Evolutionary conservation across 2,888 invertebrate genomes (phyloP).

Genomic region (Ophion costatus): DNA sequence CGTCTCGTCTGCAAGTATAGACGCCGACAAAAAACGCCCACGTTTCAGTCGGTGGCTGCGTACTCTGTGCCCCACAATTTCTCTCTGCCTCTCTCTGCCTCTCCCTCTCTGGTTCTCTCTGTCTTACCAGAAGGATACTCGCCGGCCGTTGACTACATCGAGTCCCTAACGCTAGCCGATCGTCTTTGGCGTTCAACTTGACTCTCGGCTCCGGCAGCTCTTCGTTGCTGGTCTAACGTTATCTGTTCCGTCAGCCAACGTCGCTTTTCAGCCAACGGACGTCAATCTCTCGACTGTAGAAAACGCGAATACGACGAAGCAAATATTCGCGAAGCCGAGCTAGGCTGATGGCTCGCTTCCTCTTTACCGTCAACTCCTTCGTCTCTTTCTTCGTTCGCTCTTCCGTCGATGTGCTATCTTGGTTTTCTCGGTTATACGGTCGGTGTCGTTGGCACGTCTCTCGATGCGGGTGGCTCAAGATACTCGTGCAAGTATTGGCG

Average conservation of each 20-base stretch:
- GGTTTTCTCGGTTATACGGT: constrained; percentile 22
- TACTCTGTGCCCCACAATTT: constrained; percentile 44
- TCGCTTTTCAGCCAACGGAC: constrained; percentile 47
- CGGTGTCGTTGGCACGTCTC: constrained; percentile 46
- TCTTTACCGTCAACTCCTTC: constrained; percentile 22
- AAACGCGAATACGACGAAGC: constrained; percentile 35
- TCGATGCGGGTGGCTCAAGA: constrained; percentile 55
- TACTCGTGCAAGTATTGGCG: constrained; percentile 20
- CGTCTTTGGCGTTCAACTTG: constrained; percentile 47
- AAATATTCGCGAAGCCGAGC: constrained; percentile 36
- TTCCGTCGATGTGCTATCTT: constrained; percentile 39
- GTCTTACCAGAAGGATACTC: not conserved
- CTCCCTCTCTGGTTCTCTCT: constrained; percentile 15
- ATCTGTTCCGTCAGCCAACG: constrained; percentile 55
- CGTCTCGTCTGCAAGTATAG: constrained; percentile 60
- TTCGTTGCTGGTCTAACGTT: constrained; percentile 38
- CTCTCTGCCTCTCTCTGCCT: constrained; percentile 19
- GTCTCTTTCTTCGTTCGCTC: constrained; percentile 26
- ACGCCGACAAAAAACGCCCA: constrained; percentile 65
- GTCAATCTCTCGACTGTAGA: constrained; percentile 30
- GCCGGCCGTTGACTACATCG: constrained; percentile 42
- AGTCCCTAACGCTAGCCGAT: constrained; percentile 34
- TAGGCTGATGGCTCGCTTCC: constrained; percentile 20
- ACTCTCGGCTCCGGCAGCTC: constrained; percentile 28
- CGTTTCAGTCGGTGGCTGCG: constrained; percentile 63